Base-by-base conservation (phyloP, 2,797 vertebrate species). In the Coranthus polyacanthus region DNA sequence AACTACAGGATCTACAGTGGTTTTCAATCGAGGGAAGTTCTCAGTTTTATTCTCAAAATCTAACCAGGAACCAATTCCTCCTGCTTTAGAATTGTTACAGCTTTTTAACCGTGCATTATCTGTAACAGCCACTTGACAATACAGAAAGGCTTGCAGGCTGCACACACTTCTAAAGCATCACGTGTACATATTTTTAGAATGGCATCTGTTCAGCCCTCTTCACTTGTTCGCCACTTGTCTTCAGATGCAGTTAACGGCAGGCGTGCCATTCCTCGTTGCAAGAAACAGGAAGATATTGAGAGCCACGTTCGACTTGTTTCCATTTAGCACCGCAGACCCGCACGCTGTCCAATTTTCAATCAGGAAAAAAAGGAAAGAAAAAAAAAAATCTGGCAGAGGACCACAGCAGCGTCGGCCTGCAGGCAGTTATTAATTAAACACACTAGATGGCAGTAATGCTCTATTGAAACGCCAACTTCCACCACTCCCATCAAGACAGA, bases 391-490 rank as follows among this genome's bases (percentile, higher is more conserved):
- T 22, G n/a, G 21, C 17, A 60, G 20, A 57, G 38, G 3, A 24
- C 9, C 6, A 38, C 7, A 24, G 29, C 32, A 12, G 24, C 8
- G 24, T 26, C 24, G 24, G 3, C n/a, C 46, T 50, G 12, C 3
- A 22, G 7, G 12, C 13, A n/a, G 24, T 2, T 71, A 3, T 52
- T 29, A 5, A n/a, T 0, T 9, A 15, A 8, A 9, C 4, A 4
- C 92, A 85, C 83, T 79, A 92, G 93, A 80, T 92, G 93, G 88
- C 93, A 92, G 71, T 92, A 70, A 81, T 78, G 90, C 7, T 81
- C 73, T 75, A 84, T 4, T 57, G 36, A 49, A 82, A 38, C 52
- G 4, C 55, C 13, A 4, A 3, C 5, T 4, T 22, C 45, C 29
- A 71, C 82, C 82, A 80, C 79, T 80, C 82, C 78, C 82, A 70